A percentile compares a stretch with the other conserved stretches of the same genome.
phyloP scores from a whole-genome alignment of 2,113 vertebrate genomes.

The Anoura caudifer region DNA sequence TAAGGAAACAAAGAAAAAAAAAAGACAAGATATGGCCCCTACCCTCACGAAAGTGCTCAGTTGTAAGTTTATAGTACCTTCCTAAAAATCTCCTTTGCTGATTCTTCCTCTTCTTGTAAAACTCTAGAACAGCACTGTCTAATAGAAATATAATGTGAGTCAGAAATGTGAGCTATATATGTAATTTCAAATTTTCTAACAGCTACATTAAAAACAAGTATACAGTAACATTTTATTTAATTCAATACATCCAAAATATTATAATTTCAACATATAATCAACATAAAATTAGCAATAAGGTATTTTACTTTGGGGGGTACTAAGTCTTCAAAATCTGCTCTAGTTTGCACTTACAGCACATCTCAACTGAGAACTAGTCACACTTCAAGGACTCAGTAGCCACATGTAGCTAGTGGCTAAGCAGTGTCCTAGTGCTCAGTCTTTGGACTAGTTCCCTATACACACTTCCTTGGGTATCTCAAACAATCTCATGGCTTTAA shows the following conservation, averaged over 20 bases:
- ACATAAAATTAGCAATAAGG: not conserved
- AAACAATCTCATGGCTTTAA: not conserved
- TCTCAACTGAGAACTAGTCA: not conserved
- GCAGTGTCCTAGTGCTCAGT: not conserved
- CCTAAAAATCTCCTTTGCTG: constrained; percentile 31
- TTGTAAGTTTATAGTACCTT: constrained; percentile 1
- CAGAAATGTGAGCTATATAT: not conserved
- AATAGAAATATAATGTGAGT: constrained; percentile 1
- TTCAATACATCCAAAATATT: not conserved
- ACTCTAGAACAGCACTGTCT: not conserved
- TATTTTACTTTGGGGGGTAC: not conserved
- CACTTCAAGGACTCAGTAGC: not conserved
- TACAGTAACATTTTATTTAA: not conserved
- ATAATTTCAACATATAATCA: not conserved
- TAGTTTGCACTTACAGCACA: not conserved
- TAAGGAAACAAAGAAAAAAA: not conserved
- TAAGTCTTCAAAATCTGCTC: not conserved
- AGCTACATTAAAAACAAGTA: not conserved
- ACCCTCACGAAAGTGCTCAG: constrained; percentile 2
- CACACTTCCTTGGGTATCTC: not conserved
- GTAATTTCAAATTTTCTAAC: not conserved
- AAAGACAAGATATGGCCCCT: not conserved
- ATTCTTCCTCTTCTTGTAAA: constrained; percentile 25
- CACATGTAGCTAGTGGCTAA: not conserved
- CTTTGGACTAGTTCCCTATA: not conserved